These are phyloP conservation scores for Acronicta psi DNA, from an alignment of 2,888 invertebrate genomes.

Conservation along the genomic window DNA sequence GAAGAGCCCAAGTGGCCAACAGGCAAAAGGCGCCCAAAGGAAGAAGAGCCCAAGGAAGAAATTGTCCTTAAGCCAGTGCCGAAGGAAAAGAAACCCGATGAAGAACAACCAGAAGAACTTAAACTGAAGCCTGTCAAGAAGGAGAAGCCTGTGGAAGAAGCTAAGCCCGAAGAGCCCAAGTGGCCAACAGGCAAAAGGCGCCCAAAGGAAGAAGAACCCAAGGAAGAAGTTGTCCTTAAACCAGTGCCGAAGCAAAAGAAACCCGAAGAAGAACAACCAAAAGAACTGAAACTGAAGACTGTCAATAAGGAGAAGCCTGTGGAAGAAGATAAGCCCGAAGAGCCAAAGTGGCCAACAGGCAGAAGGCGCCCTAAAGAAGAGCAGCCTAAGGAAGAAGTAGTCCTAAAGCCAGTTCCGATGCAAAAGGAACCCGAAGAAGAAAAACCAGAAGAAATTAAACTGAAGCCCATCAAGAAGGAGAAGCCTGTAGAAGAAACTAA, in stretches of 20 bases:
- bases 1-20: constrained; percentile 1
- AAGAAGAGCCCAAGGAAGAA: background rate
- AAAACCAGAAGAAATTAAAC: constrained; percentile 62
- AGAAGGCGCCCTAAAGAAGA: constrained; percentile 63
- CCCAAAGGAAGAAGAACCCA: background rate
- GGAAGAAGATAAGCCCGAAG: constrained; percentile 68
- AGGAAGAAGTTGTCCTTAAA: background rate
- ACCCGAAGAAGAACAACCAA: background rate
- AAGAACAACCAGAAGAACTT: background rate
- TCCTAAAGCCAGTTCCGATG: constrained; percentile 56
- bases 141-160: constrained; percentile 1
- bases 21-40: background rate
- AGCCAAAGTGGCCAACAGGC: constrained; percentile 62
- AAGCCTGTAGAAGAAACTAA: constrained; percentile 58
- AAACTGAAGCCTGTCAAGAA: background rate
- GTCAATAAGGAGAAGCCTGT: constrained; percentile 56
- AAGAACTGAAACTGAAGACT: background rate
- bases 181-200: background rate
- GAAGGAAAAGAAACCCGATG: background rate
- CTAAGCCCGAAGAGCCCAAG: background rate
- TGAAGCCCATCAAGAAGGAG: constrained; percentile 61
- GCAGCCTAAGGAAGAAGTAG: constrained; percentile 68
- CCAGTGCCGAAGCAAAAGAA: background rate
- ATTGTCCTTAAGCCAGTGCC: background rate
- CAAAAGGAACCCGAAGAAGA: constrained; percentile 35